phyloP scores from a whole-genome alignment of 1,140 invertebrate species.

The Tribolium castaneum region DNA sequence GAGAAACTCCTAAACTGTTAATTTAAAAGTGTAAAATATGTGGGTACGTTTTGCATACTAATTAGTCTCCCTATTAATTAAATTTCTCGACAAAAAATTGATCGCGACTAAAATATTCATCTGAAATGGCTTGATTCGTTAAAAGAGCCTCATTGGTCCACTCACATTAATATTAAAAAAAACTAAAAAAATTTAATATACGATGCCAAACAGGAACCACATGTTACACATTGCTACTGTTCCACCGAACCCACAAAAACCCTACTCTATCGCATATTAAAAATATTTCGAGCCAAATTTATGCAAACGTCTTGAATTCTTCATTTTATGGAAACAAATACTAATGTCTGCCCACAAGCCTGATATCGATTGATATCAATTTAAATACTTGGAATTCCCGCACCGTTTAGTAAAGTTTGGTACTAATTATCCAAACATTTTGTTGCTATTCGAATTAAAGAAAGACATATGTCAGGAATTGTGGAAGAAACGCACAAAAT shows the following conservation, averaged over 20 bases:
- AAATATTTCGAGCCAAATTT: constrained; percentile 37
- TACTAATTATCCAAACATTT: not conserved
- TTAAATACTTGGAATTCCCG: not conserved
- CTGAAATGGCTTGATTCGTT: not conserved
- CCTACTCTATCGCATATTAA: constrained; percentile 34
- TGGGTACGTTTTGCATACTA: not conserved
- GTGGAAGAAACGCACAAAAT: not conserved
- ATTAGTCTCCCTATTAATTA: not conserved
- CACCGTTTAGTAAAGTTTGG: not conserved
- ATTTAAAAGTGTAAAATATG: not conserved
- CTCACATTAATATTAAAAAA: constrained; percentile 1
- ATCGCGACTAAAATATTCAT: not conserved
- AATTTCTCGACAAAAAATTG: too few relatives aligned
- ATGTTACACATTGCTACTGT: constrained; percentile 43
- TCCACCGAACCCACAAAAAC: constrained; percentile 25
- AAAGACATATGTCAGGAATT: not conserved
- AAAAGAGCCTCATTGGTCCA: not conserved
- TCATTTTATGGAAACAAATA: not conserved
- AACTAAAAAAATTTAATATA: constrained; percentile 40
- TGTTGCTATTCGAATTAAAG: not conserved
- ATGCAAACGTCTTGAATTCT: not conserved
- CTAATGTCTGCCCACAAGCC: not conserved
- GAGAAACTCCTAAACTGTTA: not conserved
- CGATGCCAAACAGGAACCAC: constrained; percentile 5
- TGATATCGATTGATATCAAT: not conserved